A percentile compares a stretch with the other conserved stretches of the same genome.
phyloP scores from a whole-genome alignment of 1,140 invertebrate species.

The Idris sp. region DNA sequence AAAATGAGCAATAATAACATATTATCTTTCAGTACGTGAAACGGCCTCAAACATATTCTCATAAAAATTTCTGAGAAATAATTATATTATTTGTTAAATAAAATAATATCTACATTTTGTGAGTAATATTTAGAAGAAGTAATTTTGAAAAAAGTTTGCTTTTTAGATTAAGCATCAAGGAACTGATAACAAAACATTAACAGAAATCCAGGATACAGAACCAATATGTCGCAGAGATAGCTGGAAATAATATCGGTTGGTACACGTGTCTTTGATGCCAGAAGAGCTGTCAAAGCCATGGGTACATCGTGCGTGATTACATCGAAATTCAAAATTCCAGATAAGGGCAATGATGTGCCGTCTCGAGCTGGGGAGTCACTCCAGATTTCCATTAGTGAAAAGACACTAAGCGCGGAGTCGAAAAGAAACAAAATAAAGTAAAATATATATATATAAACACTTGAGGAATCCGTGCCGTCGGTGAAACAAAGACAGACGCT shows the following conservation, averaged over 20 bases:
- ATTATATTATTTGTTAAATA: no score
- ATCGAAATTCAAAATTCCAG: constrained; percentile 61
- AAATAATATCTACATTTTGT: no score
- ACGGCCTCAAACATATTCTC: no score
- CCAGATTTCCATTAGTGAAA: constrained; percentile 55
- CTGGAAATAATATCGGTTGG: constrained; percentile 36
- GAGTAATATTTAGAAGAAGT: no score
- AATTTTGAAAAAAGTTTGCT: no score
- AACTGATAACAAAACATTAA: no score
- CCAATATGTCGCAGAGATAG: constrained; percentile 20
- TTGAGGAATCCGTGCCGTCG: not conserved
- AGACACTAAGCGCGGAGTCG: constrained; percentile 42
- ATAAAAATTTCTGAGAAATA: no score
- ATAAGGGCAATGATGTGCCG: constrained; percentile 39
- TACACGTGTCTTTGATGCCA: constrained; percentile 31
- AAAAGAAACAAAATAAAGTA: no score
- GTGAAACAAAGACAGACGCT: constrained; percentile 43
- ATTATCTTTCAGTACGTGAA: no score
- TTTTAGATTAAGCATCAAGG: no score
- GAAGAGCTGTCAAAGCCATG: constrained; percentile 38
- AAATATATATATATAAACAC: no score
- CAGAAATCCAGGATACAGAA: not conserved
- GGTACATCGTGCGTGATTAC: constrained; percentile 42
- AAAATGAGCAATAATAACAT: no score
- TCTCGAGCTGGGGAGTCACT: constrained; percentile 21